Evolutionary conservation across 2,113 vertebrate species (phyloP), one percentile per base, ranked within the genome.

Genomic region (Spea multiplicata): DNA sequence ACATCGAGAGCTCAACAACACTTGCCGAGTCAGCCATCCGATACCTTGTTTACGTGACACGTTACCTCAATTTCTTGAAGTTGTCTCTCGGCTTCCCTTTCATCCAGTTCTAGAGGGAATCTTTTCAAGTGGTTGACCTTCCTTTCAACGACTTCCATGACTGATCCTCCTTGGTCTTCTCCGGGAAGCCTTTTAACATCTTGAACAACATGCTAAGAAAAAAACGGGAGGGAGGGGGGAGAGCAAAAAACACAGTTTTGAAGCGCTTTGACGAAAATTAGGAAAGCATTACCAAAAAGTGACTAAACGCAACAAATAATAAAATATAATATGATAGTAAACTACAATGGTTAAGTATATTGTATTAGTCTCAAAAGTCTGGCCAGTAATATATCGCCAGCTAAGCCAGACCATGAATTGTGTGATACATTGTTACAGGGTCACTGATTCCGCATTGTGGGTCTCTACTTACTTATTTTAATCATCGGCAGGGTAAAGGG

Each of bases 51-150:
- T 30, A 1, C 30, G 30, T 30, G 30, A 30, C 30, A 30, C 4
- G 57, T 45, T 89, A 99, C 97, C 95, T 96, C 91, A 78, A 93
- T 91, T 65, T 94, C 93, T 82, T 92, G 87, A 48, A 97, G 84
- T 84, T 96, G 95, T 83, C 86, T 89, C 65, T 86, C 87, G 94
- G 95, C 90, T 66, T 92, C 89, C 61, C 85, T 73, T 0, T 88
- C 84, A 85, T 90, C 90, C 66, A 98, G 88, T 81, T 91, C 89
- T 53, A 93, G 90, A 64, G 93, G 87, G 49, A 86, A 82, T 81
- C 88, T 94, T 86, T 91, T 93, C 83, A 92, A 88, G 76, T 88
- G 85, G 50, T 92, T 87, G 72, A 97, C 82, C 81, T 87, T 88
- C 53, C 90, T 88, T 59, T 92, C 85, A 72, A 93, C 83, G 64